phyloP scores from a whole-genome alignment of 2,888 invertebrate species.

The Calameuta idolon region DNA sequence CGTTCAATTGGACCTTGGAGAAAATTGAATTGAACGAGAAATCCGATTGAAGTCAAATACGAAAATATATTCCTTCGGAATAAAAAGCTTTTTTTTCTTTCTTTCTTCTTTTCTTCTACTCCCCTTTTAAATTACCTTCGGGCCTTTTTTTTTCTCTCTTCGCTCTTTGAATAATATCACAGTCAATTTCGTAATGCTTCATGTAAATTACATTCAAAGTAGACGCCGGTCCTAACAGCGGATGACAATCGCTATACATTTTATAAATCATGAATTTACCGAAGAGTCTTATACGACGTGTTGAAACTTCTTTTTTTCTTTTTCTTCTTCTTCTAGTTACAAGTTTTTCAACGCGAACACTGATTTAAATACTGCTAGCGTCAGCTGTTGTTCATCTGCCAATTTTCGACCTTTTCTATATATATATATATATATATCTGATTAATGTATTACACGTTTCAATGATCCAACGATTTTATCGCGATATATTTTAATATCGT shows the following conservation, averaged over 20 bases:
- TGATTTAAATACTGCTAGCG: not conserved
- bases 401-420: not conserved
- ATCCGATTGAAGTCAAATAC: not conserved
- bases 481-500: not conserved
- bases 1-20: not conserved
- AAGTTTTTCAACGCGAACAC: not conserved
- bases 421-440: not conserved
- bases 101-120: too few relatives aligned
- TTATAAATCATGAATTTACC: not conserved
- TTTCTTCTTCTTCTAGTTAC: not conserved
- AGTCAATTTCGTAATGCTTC: not conserved
- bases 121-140: not conserved
- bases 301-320: not conserved
- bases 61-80: not conserved
- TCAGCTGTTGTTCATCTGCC: not conserved
- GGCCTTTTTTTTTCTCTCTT: not conserved
- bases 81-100: too few relatives aligned
- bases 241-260: not conserved
- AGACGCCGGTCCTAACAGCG: not conserved
- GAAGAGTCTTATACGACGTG: not conserved
- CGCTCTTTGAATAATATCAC: not conserved
- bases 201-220: not conserved
- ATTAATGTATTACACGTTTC: not conserved
- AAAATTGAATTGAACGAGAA: not conserved
- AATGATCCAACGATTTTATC: not conserved